Conservation (phyloP, 2,888 invertebrate genomes). For the Hypena proboscidalis region DNA sequence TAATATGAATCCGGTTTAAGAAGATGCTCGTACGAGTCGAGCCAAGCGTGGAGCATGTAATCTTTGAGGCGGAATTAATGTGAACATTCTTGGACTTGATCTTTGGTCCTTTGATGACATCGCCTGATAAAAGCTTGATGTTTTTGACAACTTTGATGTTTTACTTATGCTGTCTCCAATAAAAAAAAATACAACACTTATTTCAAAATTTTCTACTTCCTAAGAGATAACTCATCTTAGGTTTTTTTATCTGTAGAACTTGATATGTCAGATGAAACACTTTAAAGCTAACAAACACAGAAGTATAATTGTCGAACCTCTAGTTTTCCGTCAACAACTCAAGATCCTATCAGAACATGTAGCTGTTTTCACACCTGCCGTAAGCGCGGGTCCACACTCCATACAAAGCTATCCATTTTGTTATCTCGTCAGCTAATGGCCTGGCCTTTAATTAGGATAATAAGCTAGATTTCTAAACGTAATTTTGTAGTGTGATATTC, state of each 20-base stretch:
- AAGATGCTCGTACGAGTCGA: conserved; percentile 53
- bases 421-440: conserved; percentile 46
- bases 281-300: conserved; percentile 2
- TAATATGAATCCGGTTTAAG: conserved; percentile 58
- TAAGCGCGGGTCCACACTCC: conserved; percentile 45
- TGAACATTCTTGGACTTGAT: no score
- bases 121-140: no score
- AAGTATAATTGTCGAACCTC: conserved; percentile 48
- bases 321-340: conserved; percentile 48
- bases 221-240: no score
- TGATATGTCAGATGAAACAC: no score
- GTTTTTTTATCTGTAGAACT: no score
- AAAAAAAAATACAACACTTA: no score
- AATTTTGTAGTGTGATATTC: conserved; percentile 19
- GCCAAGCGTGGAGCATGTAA: conserved; percentile 20
- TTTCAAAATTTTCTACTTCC: no score
- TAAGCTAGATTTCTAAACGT: conserved; percentile 26
- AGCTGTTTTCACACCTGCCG: conserved; percentile 42
- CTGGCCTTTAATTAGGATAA: conserved; percentile 35
- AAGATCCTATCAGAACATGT: conserved; percentile 44
- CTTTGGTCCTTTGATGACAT: no score
- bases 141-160: no score
- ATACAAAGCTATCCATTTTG: conserved; percentile 48
- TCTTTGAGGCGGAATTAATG: conserved; percentile 24
- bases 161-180: no score